phyloP scores from a whole-genome alignment of 2,113 vertebrate species.

The Leucopsar rothschildi region DNA sequence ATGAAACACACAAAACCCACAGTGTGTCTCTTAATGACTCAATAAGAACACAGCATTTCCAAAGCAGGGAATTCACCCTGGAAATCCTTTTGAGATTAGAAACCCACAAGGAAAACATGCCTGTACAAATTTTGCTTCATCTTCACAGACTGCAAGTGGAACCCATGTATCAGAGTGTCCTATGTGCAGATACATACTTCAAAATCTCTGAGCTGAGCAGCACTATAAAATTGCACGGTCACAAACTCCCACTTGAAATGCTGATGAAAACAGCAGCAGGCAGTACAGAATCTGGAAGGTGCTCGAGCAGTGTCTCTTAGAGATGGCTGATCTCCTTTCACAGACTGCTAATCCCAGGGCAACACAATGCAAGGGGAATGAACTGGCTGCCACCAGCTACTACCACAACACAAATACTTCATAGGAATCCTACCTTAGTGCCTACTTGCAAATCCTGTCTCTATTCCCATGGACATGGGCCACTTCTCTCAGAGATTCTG shows the following conservation, averaged over 20 bases:
- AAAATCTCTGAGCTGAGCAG: background rate
- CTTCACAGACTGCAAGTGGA: background rate
- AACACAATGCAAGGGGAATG: background rate
- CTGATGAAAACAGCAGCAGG: background rate
- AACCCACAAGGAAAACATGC: background rate
- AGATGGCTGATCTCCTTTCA: background rate
- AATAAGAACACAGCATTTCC: background rate
- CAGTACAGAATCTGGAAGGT: background rate
- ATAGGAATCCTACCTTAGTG: background rate
- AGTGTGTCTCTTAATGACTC: background rate
- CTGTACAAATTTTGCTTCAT: background rate
- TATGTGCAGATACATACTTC: background rate
- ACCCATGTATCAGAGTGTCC: background rate
- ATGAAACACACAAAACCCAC: background rate
- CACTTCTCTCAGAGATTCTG: background rate
- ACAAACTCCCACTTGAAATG: background rate
- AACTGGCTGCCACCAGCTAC: background rate
- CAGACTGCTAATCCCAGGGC: background rate
- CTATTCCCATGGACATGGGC: rapidly evolving
- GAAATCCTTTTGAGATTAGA: background rate
- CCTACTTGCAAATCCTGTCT: background rate
- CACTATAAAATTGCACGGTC: rapidly evolving
- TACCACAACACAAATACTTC: background rate
- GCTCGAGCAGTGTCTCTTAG: rapidly evolving
- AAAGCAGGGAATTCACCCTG: background rate